Conservation (phyloP, 2,797 vertebrate species). For the Eulemur albifrons region DNA sequence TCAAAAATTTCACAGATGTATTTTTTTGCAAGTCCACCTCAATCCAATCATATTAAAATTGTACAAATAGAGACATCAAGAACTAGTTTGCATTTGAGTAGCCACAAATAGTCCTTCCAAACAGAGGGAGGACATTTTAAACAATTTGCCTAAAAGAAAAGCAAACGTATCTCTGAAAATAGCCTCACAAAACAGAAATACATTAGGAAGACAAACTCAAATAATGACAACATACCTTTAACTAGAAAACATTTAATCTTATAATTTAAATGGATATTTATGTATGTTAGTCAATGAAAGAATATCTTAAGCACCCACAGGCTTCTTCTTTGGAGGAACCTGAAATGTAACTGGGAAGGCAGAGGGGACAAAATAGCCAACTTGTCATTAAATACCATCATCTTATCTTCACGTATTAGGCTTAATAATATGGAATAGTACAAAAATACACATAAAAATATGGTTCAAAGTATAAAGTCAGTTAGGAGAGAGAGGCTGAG, state of each 20-base stretch:
- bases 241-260: not conserved
- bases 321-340: not conserved
- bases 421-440: not conserved
- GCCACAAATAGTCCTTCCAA: constrained; percentile 9
- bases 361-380: not conserved
- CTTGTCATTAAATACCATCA: not conserved
- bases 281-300: not conserved
- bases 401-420: not conserved
- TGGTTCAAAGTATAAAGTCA: not conserved
- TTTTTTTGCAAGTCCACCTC: not conserved
- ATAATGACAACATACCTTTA: not conserved
- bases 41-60: not conserved
- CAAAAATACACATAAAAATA: not conserved
- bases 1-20: not conserved
- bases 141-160: constrained; percentile 23
- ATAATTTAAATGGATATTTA: not conserved
- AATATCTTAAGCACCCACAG: not conserved
- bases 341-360: not conserved
- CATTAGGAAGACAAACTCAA: not conserved
- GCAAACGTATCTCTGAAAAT: constrained; percentile 29
- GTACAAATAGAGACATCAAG: not conserved
- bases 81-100: not conserved
- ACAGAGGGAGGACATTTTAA: not conserved
- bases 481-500: not conserved
- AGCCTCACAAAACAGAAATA: constrained; percentile 34